phyloP scores from a whole-genome alignment of 2,113 vertebrate genomes.

The Dolichallabes microphthalmus region DNA sequence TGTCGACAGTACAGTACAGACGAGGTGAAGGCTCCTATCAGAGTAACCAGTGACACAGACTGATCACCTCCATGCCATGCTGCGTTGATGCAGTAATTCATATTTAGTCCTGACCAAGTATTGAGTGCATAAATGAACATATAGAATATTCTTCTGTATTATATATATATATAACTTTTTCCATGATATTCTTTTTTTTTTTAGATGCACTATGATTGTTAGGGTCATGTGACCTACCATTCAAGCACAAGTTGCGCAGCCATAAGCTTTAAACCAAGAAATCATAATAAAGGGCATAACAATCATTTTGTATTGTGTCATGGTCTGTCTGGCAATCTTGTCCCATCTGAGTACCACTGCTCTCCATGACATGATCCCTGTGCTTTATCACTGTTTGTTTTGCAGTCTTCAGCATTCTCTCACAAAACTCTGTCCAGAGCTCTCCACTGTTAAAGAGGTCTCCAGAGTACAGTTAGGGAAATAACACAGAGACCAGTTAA shows the following conservation, averaged over 20 bases:
- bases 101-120: no score
- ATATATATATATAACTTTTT: no score
- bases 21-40: no score
- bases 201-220: neutral
- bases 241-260: neutral
- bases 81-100: no score
- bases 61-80: no score
- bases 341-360: neutral
- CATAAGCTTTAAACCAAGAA: neutral
- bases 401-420: neutral
- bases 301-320: neutral
- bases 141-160: no score
- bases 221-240: neutral
- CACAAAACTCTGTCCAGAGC: neutral
- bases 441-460: neutral
- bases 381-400: neutral
- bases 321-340: neutral
- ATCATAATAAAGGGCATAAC: neutral
- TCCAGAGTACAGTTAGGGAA: slow-evolving; percentile 20
- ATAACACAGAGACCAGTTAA: neutral
- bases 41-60: no score
- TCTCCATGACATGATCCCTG: neutral
- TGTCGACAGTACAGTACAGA: no score
- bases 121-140: no score
- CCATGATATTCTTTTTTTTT: no score